Evolutionary conservation across 2,113 vertebrate species (phyloP).

Genomic region (Phrynocephalus versicolor): DNA sequence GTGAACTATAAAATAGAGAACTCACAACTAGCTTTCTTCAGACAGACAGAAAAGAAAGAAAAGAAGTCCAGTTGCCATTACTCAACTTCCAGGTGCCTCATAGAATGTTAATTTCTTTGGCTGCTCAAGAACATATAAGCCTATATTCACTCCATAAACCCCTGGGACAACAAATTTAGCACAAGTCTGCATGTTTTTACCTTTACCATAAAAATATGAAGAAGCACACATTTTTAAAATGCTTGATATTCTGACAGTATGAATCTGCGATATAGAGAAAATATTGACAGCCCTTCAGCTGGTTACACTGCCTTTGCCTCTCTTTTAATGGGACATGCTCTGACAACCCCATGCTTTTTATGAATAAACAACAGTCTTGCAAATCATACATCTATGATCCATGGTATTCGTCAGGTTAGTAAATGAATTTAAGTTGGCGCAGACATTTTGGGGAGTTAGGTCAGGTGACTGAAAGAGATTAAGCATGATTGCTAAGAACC

Average conservation of each 20-base stretch:
- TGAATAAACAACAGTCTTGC: constrained; percentile 17
- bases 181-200: constrained; percentile 29
- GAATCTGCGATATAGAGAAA: constrained; percentile 40
- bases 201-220: constrained; percentile 31
- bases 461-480: constrained; percentile 30
- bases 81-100: no score
- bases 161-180: constrained; percentile 36
- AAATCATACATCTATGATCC: background rate
- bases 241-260: constrained; percentile 19
- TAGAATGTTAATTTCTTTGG: no score
- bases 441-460: constrained; percentile 52
- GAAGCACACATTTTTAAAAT: constrained; percentile 26
- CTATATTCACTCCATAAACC: constrained; percentile 18
- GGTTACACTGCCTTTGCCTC: constrained; percentile 9
- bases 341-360: background rate
- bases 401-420: background rate
- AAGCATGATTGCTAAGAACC: constrained; percentile 51
- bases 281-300: background rate
- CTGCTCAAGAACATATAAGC: no score
- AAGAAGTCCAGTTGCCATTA: no score
- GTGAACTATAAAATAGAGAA: no score
- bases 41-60: no score
- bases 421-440: constrained; percentile 55
- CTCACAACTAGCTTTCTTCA: no score
- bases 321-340: constrained; percentile 16